These are phyloP conservation scores for Tinamus major DNA, from an alignment of 2,797 vertebrate species.

Conservation along the genomic window DNA sequence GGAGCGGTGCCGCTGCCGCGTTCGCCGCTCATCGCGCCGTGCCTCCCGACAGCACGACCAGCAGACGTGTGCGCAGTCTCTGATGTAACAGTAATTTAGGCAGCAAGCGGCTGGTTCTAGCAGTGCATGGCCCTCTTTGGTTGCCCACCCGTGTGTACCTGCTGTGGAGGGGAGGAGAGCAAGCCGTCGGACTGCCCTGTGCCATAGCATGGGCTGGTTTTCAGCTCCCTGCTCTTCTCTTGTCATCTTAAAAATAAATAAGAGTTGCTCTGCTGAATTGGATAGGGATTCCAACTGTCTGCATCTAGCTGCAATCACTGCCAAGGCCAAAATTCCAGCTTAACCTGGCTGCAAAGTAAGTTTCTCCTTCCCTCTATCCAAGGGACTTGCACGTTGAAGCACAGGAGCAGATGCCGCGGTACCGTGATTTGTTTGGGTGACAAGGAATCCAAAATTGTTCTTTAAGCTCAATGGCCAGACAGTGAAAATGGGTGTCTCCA, in stretches of 20 bases:
- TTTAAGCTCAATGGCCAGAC: background rate
- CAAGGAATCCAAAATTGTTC: background rate
- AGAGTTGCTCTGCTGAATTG: background rate
- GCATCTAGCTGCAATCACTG: background rate
- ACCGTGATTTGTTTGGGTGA: background rate
- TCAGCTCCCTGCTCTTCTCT: background rate
- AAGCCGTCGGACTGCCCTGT: background rate
- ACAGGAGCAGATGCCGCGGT: background rate
- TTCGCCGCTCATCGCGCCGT: conserved; percentile 22
- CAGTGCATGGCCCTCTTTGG: background rate
- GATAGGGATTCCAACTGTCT: background rate
- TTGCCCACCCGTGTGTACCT: background rate
- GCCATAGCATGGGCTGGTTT: background rate
- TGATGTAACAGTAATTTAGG: background rate
- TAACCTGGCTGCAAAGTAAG: background rate
- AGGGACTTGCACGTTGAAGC: background rate
- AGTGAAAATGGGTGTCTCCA: background rate
- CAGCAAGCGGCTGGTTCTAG: background rate
- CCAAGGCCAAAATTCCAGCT: accelerated
- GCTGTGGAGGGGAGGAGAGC: background rate
- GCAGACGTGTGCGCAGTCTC: background rate
- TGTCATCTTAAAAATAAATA: background rate
- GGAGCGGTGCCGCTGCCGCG: background rate
- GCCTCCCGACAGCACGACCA: background rate
- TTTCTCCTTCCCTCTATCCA: background rate